phyloP scores from a whole-genome alignment of 2,113 vertebrate genomes.

The Chlamydotis undulata region DNA sequence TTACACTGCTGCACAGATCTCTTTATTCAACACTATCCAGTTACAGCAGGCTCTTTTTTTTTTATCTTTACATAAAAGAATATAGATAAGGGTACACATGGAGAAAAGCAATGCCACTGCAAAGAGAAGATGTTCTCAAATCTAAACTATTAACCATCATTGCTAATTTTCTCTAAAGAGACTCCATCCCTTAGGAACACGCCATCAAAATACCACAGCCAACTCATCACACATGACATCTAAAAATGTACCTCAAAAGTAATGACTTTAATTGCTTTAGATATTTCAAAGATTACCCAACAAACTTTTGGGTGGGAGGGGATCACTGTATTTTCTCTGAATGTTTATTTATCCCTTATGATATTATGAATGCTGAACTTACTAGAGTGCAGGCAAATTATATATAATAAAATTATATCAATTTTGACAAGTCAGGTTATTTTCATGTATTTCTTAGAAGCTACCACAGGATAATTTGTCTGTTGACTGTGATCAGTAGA shows the following conservation, averaged over 20 bases:
- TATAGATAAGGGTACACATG: accelerated
- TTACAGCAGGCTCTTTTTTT: neutral
- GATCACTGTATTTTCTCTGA: neutral
- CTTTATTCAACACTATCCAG: neutral
- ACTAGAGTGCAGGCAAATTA: neutral
- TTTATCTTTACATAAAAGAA: neutral
- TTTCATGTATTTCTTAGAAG: neutral
- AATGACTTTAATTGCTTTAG: neutral
- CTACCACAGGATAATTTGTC: neutral
- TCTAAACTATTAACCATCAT: neutral
- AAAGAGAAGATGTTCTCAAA: neutral
- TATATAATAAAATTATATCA: accelerated
- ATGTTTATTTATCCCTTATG: neutral
- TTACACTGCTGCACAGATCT: neutral
- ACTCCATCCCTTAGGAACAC: neutral
- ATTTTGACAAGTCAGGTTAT: neutral
- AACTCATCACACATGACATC: neutral
- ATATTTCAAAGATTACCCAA: neutral
- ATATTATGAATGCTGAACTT: neutral
- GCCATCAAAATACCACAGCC: neutral
- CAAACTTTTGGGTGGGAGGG: neutral
- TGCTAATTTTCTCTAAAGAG: neutral
- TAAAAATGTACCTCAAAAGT: neutral
- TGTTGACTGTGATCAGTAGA: neutral
- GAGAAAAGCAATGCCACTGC: neutral